Conservation (phyloP, 2,888 invertebrate species). For the Troilus luridus region DNA sequence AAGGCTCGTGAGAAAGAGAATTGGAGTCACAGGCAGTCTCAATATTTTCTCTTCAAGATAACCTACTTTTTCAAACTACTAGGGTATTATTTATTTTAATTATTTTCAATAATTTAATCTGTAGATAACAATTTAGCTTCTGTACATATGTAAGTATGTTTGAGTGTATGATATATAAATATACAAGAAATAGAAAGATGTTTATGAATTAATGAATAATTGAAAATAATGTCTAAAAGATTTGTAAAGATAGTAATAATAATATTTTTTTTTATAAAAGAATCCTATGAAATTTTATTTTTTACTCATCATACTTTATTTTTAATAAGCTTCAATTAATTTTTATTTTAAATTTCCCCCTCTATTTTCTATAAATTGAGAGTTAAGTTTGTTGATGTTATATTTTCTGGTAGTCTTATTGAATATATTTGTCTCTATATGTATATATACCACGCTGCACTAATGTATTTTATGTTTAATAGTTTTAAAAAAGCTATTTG, state of each 20-base stretch:
- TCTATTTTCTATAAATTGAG: background rate
- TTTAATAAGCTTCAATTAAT: background rate
- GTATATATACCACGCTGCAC: background rate
- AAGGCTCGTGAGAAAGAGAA: conserved; percentile 79
- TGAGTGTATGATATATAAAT: background rate
- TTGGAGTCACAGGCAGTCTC: conserved; percentile 66
- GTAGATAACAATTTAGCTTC: background rate
- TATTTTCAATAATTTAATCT: background rate
- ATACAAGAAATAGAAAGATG: background rate
- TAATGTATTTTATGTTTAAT: background rate
- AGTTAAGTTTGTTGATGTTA: background rate
- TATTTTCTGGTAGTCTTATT: background rate
- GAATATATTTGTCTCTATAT: background rate
- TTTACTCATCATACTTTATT: background rate
- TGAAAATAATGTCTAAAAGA: background rate
- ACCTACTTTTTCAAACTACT: conserved; percentile 40
- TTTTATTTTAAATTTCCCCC: background rate
- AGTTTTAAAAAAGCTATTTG: background rate
- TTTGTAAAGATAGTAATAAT: background rate
- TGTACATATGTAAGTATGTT: background rate
- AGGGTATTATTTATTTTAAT: conserved; percentile 25
- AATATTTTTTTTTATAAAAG: background rate
- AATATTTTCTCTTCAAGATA: conserved; percentile 62
- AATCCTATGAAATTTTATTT: background rate
- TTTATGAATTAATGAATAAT: background rate